Evolutionary conservation across 2,888 invertebrate genomes (phyloP).

Genomic region (Clistopyga incitator): DNA sequence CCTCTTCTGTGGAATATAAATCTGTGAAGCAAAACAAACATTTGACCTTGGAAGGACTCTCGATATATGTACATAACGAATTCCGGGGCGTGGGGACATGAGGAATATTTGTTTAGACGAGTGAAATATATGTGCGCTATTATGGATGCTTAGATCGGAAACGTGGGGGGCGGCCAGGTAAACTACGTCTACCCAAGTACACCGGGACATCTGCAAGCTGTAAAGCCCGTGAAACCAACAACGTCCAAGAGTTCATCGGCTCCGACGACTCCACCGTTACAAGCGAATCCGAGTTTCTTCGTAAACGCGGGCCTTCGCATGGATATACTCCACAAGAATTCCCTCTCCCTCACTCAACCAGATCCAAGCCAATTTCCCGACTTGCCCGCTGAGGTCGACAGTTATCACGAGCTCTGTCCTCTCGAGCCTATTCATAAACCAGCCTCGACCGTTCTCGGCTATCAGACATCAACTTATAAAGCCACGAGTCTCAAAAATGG

Average conservation of each 20-base stretch:
- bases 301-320: conserved; percentile 93
- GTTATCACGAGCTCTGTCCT: conserved; percentile 94
- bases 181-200: conserved; percentile 88
- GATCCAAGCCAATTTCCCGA: conserved; percentile 89
- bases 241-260: conserved; percentile 79
- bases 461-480: conserved; percentile 94
- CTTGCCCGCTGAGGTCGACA: conserved; percentile 94
- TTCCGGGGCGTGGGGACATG: too few species aligned
- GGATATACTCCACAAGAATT: conserved; percentile 91
- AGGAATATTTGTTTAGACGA: too few species aligned
- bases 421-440: conserved; percentile 89
- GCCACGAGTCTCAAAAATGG: conserved; percentile 95
- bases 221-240: conserved; percentile 84
- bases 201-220: conserved; percentile 86
- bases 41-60: too few species aligned
- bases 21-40: too few species aligned
- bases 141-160: conserved; percentile 74
- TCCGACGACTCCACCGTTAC: conserved; percentile 79
- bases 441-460: conserved; percentile 90
- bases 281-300: conserved; percentile 89
- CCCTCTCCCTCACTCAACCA: conserved; percentile 90
- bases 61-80: too few species aligned
- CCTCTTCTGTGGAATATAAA: too few species aligned
- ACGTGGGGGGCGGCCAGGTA: conserved; percentile 76
- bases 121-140: too few species aligned